Conservation (phyloP, 2,113 vertebrate genomes). For the Aspiorhynchus laticeps region DNA sequence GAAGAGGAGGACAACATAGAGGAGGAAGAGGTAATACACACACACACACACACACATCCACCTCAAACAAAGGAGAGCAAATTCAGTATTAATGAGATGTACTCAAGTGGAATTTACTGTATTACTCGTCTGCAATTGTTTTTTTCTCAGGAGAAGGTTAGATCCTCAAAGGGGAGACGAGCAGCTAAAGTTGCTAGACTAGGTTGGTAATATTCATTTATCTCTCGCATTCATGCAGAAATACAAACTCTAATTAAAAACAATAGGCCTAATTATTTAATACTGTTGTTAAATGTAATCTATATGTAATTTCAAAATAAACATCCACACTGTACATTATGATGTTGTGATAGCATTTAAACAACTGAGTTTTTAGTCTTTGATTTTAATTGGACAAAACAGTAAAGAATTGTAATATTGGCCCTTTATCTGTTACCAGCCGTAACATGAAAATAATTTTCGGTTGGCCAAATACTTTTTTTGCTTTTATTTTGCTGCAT, state of each 20-base stretch:
- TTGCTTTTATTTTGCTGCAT: not conserved
- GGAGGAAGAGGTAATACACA: conserved; percentile 77
- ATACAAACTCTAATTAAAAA: not conserved
- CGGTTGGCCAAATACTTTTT: not conserved
- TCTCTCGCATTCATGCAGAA: not conserved
- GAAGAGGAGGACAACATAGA: conserved; percentile 87
- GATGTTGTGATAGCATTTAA: not conserved
- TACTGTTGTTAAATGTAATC: not conserved
- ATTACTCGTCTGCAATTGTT: conserved; percentile 10
- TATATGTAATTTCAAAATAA: not conserved
- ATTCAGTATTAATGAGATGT: not conserved
- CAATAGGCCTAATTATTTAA: not conserved
- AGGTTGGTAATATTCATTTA: conserved; percentile 67
- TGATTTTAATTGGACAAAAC: not conserved
- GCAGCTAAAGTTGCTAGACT: conserved; percentile 84
- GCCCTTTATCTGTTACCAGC: not conserved
- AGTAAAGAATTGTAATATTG: not conserved
- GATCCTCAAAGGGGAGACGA: conserved; percentile 82
- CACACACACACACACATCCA: not conserved
- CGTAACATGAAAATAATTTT: not conserved
- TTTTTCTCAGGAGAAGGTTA: conserved; percentile 81
- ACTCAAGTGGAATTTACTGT: not conserved
- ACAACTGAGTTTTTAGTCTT: not conserved
- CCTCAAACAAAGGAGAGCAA: not conserved
- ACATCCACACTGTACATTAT: not conserved